Evolutionary conservation across 2,888 invertebrate genomes (phyloP).

Genomic region (Catocala sponsa): DNA sequence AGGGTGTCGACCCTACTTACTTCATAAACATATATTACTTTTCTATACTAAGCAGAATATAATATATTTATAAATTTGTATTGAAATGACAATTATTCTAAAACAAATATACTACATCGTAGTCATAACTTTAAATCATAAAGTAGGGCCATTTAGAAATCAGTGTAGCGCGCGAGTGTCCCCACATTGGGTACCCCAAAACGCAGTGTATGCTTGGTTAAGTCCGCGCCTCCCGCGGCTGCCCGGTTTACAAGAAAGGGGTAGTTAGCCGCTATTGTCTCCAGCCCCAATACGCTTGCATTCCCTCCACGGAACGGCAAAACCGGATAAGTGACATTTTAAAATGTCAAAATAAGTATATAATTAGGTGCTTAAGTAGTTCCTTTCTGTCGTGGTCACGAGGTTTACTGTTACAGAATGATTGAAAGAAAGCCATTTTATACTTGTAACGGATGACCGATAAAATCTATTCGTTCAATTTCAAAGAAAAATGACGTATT

Average conservation of each 20-base stretch:
- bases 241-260: slow-evolving; percentile 83
- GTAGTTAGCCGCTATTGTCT: slow-evolving; percentile 88
- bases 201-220: slow-evolving; percentile 86
- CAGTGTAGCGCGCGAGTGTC: slow-evolving; percentile 57
- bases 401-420: slow-evolving; percentile 33
- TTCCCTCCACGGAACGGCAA: slow-evolving; percentile 45
- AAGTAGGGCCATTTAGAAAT: slow-evolving; percentile 8
- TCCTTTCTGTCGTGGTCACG: slow-evolving; percentile 42
- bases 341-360: slow-evolving; percentile 53
- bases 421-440: slow-evolving; percentile 12
- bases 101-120: neutral
- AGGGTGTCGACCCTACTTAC: too few species aligned
- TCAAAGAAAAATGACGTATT: neutral
- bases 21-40: too few species aligned
- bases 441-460: slow-evolving; percentile 8
- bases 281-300: slow-evolving; percentile 69
- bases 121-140: neutral
- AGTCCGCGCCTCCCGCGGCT: slow-evolving; percentile 79
- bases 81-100: neutral
- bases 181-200: slow-evolving; percentile 77
- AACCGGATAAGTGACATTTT: slow-evolving; percentile 68
- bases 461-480: slow-evolving; percentile 7
- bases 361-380: slow-evolving; percentile 52
- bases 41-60: too few species aligned
- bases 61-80: too few species aligned